Base-by-base conservation (phyloP, 1,140 invertebrate species). In the Atta texana region DNA sequence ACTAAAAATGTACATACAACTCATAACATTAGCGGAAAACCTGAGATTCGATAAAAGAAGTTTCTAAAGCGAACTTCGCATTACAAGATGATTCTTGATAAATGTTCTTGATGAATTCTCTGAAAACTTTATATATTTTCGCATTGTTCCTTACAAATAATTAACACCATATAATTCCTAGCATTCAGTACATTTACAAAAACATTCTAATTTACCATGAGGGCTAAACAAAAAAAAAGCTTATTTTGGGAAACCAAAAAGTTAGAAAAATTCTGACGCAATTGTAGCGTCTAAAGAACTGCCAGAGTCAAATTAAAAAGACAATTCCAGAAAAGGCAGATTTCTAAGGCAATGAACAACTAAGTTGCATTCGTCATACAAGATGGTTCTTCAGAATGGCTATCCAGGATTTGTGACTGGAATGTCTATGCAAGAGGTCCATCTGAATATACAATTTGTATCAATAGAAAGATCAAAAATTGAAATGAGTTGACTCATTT, bases 1-100 rank as follows among this genome's bases (percentile, higher is more conserved):
- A 44, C 64, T 87, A 87, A 87, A 87, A 71, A 57, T 55, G 28
- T 86, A 76, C 88, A 85, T 82, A 76, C 88, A 85, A 88, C 68
- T 91, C 85, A 85, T 91, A 81, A 55, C 51, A 88, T 81, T 86
- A 71, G 80, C 80, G 86, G 81, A 91, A 92, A 92, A 90, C 68
- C 78, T 91, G 91, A 92, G 88, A 90, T 92, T 92, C 86, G 69
- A 90, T 78, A 74, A 75, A 82, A 51, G 0, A 69, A 49, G 6
- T 69, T 69, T 49, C 14, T 69, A 12, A 12, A 68, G 12, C 39
- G 12, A 69, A 69, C 5, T 68, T 68, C 5, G 12, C 21, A 7
- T 12, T 44, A 44, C 39, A 44, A 44, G 8, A 12, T 44, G 8
- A 66, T 49, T 49, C 0, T 69, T 49, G 10, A 3, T 68, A 2